Conservation (phyloP, 2,888 invertebrate genomes). For the Stegana nigrithorax region DNA sequence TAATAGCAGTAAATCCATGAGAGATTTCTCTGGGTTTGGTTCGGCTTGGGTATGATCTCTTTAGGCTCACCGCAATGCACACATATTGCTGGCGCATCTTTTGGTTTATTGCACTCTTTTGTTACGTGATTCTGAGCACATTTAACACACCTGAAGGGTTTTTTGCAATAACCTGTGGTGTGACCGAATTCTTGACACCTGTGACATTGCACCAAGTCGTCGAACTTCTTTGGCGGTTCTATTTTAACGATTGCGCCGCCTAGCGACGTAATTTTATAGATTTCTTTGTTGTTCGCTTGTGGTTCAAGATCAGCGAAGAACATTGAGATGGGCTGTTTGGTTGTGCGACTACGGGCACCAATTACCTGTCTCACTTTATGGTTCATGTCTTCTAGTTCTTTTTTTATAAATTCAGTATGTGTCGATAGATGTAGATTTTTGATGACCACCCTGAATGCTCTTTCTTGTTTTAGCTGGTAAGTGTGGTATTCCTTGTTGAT, state of each 20-base stretch:
- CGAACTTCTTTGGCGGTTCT: constrained; percentile 14
- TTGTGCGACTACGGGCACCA: background rate
- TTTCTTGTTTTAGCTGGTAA: constrained; percentile 15
- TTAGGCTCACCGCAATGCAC: constrained; percentile 1
- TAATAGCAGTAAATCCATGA: too few species aligned
- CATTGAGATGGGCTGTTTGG: constrained; percentile 8
- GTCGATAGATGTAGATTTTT: constrained; percentile 2
- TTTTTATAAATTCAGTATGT: background rate
- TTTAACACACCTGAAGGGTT: constrained; percentile 13
- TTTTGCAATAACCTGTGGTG: background rate
- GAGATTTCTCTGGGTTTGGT: too few species aligned
- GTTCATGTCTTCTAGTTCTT: background rate
- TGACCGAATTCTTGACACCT: background rate
- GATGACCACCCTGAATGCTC: constrained; percentile 18
- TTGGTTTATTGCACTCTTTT: background rate
- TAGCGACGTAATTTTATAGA: background rate
- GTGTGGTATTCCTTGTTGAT: background rate
- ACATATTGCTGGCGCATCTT: background rate
- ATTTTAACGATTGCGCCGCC: background rate
- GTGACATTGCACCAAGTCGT: constrained; percentile 1
- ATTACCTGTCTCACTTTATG: background rate
- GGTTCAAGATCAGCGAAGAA: constrained; percentile 16
- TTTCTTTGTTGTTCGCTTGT: constrained; percentile 1
- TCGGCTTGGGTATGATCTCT: too few species aligned
- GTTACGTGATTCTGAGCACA: background rate